Base-by-base conservation (phyloP, 1,140 invertebrate species). In the Drosophila subpulchrella region DNA sequence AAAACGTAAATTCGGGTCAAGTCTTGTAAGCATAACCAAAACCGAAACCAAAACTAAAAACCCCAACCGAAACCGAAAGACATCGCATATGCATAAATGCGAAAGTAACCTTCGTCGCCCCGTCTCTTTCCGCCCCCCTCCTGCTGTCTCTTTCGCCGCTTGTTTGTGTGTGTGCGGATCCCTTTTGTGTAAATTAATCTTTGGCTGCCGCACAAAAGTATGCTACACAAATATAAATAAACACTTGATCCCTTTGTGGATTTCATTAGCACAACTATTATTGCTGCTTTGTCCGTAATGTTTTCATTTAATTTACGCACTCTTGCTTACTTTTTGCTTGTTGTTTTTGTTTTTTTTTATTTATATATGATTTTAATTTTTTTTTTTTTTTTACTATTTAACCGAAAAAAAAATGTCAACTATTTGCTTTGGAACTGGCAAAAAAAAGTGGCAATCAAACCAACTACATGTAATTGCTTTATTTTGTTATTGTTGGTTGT, bases 1-100 rank as follows among this genome's bases (percentile, higher is more conserved):
- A 88, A 79, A 70, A 77, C 76, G 66, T 83, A 77, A 88, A 86
- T 86, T 86, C 88, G 83, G 83, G 83, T 86, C 83, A 86, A 86
- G 83, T 86, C 83, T 82, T 89, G 72, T 78, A 63, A 81, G 75
- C 79, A 73, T 65, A 75, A 36, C 53, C 24, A 44, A 17, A 36
- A 34, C 15, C 13, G 13, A 61, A 20, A 55, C 42, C 42, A 20
- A 44, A 48, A 47, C 30, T 27, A 54, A 51, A 44, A 61, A 51
- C 41, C 56, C 54, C 54, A 65, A 34, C 44, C 36, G 32, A 38
- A 44, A 32, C 32, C 44, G 10, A 61, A 32, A 42, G n/a, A 27
- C 17, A 67, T 27, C 15, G 30, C 65, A 68, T 68, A 68, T 68
- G 65, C 60, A 68, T 53, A 50, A 53, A 67, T 51, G 61, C 15